Evolutionary conservation across 2,888 invertebrate genomes (phyloP), one percentile per base, ranked within the genome.

Genomic region (Lissonota sp.): DNA sequence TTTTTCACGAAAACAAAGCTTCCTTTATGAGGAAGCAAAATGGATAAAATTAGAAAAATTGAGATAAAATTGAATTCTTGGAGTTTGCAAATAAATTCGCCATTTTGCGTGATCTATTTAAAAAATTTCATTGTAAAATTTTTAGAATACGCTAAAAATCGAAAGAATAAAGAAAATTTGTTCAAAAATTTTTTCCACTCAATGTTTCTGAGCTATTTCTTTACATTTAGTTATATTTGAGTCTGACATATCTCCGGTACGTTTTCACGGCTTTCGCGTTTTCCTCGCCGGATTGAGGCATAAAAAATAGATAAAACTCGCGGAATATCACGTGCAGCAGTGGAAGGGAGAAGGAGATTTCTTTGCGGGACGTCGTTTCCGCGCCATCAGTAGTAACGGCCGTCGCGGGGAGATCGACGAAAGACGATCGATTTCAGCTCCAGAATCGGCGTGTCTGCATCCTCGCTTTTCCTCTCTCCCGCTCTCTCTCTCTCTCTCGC

Each of bases 341-440:
- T 37, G 57, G 8, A 37, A 10, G 37, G n/a, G 44, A 44, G 53
- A 53, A 14, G 53, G 40, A 42, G 37, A 49, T 64, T 10, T 60
- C 37, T 55, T 42, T 44, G 53, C 58, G 63, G 60, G 57, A 40
- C 51, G 66, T 57, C 74, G 60, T 75, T 79, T 58, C 71, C 49
- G 46, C 37, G 44, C 75, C 62, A 69, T 79, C 76, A 78, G 62
- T 80, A 71, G 82, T 83, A 79, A 81, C 78, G 72, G 64, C 71
- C 60, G 78, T 81, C 81, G 64, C 42, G n/a, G 46, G 62, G 60
- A 81, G 84, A 87, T 86, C 83, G 84, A 79, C 84, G 83, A 82
- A 75, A 75, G 71, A 51, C 71, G 57, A 76, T 70, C 76, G 76
- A 77, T 70, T 77, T 64, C 46, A 55, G 53, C 64, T 64, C 42